Base-by-base conservation (phyloP, 2,113 vertebrate species). In the Albula goreensis region DNA sequence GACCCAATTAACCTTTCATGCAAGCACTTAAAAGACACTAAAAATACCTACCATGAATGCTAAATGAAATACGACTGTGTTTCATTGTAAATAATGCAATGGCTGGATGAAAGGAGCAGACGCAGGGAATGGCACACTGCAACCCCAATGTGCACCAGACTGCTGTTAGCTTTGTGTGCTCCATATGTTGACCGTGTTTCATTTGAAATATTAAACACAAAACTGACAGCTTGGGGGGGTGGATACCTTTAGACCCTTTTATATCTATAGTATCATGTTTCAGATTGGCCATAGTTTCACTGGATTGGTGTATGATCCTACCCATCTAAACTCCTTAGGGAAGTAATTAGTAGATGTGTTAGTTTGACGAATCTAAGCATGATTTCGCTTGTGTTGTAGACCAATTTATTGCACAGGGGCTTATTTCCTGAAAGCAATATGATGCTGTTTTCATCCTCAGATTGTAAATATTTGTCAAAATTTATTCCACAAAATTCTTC, bases 71-170 rank as follows among this genome's bases (percentile, higher is more conserved):
- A 89, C 91, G 89, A 93, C 90, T 90, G 77, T 83, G 84, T 85
- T 88, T 91, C 70, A 84, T 80, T 88, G 83, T 93, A 90, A 93
- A 91, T 92, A 92, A 92, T 93, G 87, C 86, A 93, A 85, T 51
- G 79, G 85, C 85, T 49, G 70, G 84, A 60, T 89, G 88, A 89
- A 91, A 90, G 82, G 84, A 66, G 50, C 22, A 53, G 78, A 53
- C 13, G 22, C 22, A 17, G 22, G 5, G 17, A 51, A 52, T 12
- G 19, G 41, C 49, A 60, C 13, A 22, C 15, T n/a, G 19, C 2
- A 1, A 17, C 22, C 13, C 22, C 10, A n/a, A 52, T 6, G 22
- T 17, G 8, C 78, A 4, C 49, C 78, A 31, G 31, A 49, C 19
- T n/a, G 17, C 63, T 6, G 13, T 70, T 70, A 41, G 53, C 22